Evolutionary conservation across 2,113 vertebrate species (phyloP), one percentile per base, ranked within the genome.

Genomic region (Catharus fuscescens): DNA sequence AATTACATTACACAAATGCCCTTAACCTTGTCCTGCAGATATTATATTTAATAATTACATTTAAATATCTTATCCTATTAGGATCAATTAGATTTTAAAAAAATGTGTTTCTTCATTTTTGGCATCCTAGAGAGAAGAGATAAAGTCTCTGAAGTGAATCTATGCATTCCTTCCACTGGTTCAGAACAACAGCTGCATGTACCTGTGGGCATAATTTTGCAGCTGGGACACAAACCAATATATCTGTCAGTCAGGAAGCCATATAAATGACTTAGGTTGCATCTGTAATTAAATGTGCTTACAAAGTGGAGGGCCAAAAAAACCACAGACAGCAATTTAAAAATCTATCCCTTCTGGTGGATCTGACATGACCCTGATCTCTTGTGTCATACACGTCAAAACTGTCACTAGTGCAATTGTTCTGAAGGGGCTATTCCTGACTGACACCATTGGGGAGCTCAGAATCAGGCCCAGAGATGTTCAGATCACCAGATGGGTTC

Each of bases 351-450:
- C 53, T 92, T 81, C 80, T 81, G 70, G 69, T 7, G 65, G 25
- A 23, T n/a, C 28, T 91, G 61, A 34, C 2, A 4, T 8, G 31
- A 78, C 34, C 80, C 26, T 34, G 32, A 50, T 47, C 21, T 71
- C 47, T 70, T 0, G 0, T 42, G 40, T 38, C 29, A 3, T 9
- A 12, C 8, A 38, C 0, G 0, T 48, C 17, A 71, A 11, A 21
- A 23, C 13, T 32, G 24, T 36, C 44, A 44, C 14, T 18, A 74
- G 14, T 8, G 8, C 53, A 80, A 26, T 28, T 74, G 13, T 31
- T 36, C 48, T 61, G 73, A 66, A 88, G 15, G 50, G 48, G 6
- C 6, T 59, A 1, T 10, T 88, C 42, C 71, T 40, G 24, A 47
- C 17, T 47, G 45, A 56, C 25, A n/a, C 3, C 21, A 36, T 1